Base-by-base conservation (phyloP, 2,113 vertebrate species). In the Halichoerus grypus region DNA sequence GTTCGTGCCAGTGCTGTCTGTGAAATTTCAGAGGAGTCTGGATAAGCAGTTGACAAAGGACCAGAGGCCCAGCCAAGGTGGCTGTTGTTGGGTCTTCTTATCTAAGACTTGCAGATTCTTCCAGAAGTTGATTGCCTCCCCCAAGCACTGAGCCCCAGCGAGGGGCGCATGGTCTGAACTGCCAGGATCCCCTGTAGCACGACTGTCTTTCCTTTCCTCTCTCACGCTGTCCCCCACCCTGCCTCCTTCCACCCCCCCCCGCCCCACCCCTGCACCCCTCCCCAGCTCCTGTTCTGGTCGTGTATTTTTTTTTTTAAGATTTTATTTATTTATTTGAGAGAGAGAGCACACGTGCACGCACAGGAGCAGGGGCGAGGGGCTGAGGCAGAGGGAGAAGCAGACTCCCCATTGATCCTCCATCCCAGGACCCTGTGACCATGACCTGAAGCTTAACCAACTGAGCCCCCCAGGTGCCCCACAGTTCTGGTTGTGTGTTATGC, bases 131-230 rank as follows among this genome's bases (percentile, higher is more conserved):
- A n/a, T 16, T 19, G 4, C 19, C 53, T 72, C 67, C 82, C 91
- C 3, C 0, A 0, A 91, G 67, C 9, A 3, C 13, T 0, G 10
- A 55, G 31, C 63, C 33, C 61, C 7, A 10, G 36, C 51, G 53
- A 14, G 46, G 77, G n/a, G 65, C 5, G 3, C 9, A 1, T 3
- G 0, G 71, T 21, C 72, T 26, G 53, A 77, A 81, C 49, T n/a
- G 33, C 65, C 36, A 33, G 69, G 21, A 6, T 94, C 61, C 3
- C 93, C 82, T 1, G 1, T 1, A 57, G 55, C 0, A 0, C 1
- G n/a, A 16, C 89, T 1, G 9, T 24, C 59, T 63, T 61, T 77
- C 72, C 46, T 42, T 63, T 26, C 42, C 36, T 83, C 53, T 36
- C 49, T 57, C 49, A 15, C 5, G 13, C 49, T 0, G 0, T 7